Evolutionary conservation across 1,140 invertebrate genomes (phyloP).

Genomic region (Ectropis grisescens): DNA sequence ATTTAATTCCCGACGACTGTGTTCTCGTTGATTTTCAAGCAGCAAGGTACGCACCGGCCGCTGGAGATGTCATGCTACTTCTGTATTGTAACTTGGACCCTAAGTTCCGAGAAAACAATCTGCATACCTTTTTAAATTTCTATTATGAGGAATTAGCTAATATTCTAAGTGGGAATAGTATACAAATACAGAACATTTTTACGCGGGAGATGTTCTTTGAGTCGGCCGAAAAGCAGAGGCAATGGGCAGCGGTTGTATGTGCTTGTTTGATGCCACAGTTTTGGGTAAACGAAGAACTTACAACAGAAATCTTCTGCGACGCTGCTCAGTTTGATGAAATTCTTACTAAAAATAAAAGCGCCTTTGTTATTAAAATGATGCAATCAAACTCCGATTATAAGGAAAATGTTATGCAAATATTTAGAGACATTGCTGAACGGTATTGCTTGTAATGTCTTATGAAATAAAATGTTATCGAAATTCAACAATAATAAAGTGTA

Average conservation of each 20-base stretch:
- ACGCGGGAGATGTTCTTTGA: slow-evolving; percentile 43
- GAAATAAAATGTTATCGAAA: too few species aligned
- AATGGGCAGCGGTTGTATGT: slow-evolving; percentile 37
- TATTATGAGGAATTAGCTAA: slow-evolving; percentile 63
- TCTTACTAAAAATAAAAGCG: slow-evolving; percentile 34
- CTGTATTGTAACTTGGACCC: slow-evolving; percentile 44
- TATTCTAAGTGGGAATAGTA: slow-evolving; percentile 36
- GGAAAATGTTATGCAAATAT: slow-evolving; percentile 36
- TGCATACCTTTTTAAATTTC: slow-evolving; percentile 49
- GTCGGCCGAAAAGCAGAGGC: slow-evolving; percentile 41
- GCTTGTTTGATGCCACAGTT: slow-evolving; percentile 43
- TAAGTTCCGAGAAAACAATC: slow-evolving; percentile 45
- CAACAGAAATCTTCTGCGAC: slow-evolving; percentile 30
- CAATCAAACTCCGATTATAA: slow-evolving; percentile 28
- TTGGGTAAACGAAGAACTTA: slow-evolving; percentile 46
- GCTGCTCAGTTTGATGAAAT: slow-evolving; percentile 35
- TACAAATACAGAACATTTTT: slow-evolving; percentile 46
- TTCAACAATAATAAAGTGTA: too few species aligned
- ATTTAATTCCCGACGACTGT: slow-evolving; percentile 52
- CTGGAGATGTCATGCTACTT: slow-evolving; percentile 68
- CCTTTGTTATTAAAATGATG: slow-evolving; percentile 46
- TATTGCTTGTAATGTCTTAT: slow-evolving; percentile 29
- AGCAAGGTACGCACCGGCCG: slow-evolving; percentile 68
- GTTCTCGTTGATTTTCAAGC: slow-evolving; percentile 74
- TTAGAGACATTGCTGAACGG: slow-evolving; percentile 44